Evolutionary conservation across 2,113 vertebrate genomes (phyloP).

Genomic region (Microtus montanus): DNA sequence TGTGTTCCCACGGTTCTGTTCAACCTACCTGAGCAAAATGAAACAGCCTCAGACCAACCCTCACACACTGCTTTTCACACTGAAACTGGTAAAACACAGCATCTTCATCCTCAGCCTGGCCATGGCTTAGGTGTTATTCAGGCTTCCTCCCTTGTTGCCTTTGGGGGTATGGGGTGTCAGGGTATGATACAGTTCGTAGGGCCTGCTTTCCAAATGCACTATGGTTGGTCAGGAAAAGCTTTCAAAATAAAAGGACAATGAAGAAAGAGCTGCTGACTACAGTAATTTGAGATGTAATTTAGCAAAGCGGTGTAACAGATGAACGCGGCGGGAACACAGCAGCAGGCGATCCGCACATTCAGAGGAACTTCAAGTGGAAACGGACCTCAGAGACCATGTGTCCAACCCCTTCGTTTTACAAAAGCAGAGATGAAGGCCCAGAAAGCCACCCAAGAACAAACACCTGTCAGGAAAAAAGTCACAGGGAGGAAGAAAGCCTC

Average conservation of each 20-base stretch:
- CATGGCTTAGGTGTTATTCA: constrained; percentile 35
- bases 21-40: constrained; percentile 84
- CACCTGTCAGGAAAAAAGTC: neutral
- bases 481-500: neutral
- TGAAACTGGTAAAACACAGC: constrained; percentile 35
- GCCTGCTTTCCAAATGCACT: constrained; percentile 60
- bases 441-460: neutral
- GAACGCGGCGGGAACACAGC: neutral
- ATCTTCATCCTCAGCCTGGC: constrained; percentile 57
- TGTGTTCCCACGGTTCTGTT: constrained; percentile 78
- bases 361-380: neutral
- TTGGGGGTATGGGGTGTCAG: neutral
- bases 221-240: constrained; percentile 54
- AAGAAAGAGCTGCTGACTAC: constrained; percentile 32
- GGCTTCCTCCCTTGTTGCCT: constrained; percentile 57
- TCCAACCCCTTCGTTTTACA: neutral
- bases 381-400: neutral
- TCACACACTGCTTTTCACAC: constrained; percentile 41
- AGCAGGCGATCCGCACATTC: neutral
- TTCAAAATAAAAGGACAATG: constrained; percentile 15
- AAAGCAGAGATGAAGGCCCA: neutral
- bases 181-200: neutral
- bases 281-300: neutral
- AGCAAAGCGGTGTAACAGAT: neutral
- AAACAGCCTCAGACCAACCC: constrained; percentile 79